Evolutionary conservation across 1,140 invertebrate species (phyloP).

Genomic region (Drosophila arizonae): DNA sequence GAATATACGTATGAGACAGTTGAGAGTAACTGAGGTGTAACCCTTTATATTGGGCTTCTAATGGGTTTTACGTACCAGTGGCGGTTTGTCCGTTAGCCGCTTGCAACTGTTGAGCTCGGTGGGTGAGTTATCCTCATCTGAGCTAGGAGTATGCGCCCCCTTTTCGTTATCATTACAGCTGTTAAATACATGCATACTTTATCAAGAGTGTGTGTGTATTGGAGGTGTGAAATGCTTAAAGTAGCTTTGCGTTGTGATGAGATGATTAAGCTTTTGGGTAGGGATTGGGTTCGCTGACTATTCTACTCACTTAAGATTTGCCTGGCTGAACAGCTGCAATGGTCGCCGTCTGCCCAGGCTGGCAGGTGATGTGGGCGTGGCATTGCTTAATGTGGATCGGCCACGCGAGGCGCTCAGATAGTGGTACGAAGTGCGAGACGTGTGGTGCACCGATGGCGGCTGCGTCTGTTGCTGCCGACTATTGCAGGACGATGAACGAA

Average conservation of each 20-base stretch:
- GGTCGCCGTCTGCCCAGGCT: slow-evolving; percentile 68
- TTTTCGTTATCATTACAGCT: slow-evolving; percentile 80
- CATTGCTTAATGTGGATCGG: slow-evolving; percentile 15
- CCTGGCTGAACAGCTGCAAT: slow-evolving; percentile 70
- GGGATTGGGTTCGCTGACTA: not conserved
- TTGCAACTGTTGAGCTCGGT: slow-evolving; percentile 93
- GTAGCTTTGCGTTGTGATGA: not conserved
- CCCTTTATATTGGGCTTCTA: not conserved
- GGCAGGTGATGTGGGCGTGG: slow-evolving; percentile 58
- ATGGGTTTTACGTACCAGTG: slow-evolving; percentile 86
- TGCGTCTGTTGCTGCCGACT: slow-evolving; percentile 44
- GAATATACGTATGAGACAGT: no score
- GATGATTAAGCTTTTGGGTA: slow-evolving; percentile 1
- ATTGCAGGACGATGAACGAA: slow-evolving; percentile 72
- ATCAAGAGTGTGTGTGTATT: not conserved
- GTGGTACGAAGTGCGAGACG: slow-evolving; percentile 12
- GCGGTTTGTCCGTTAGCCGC: slow-evolving; percentile 89
- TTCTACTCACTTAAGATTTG: slow-evolving; percentile 76
- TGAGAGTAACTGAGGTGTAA: no score
- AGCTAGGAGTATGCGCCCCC: slow-evolving; percentile 86
- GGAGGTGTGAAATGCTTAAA: not conserved
- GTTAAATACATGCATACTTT: not conserved
- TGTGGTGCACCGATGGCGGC: slow-evolving; percentile 14
- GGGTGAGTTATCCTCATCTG: slow-evolving; percentile 93
- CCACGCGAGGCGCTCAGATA: slow-evolving; percentile 3